A percentile compares a stretch with the other conserved stretches of the same genome.
Evolutionary conservation across 2,113 vertebrate genomes (phyloP).

Genomic region (Lycaon pictus): DNA sequence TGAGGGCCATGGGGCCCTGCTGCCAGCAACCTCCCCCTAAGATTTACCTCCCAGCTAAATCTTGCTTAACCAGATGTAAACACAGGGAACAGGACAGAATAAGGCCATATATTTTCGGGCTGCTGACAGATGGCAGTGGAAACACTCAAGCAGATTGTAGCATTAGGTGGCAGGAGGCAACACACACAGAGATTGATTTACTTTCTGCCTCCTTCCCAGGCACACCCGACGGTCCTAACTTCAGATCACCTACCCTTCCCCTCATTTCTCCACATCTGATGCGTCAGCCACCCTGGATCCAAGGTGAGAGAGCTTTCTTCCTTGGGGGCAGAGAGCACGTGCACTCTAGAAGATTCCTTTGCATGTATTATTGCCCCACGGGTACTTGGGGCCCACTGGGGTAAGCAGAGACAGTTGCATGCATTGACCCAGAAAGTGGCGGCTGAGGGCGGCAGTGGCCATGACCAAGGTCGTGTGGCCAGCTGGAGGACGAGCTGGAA

Average conservation of each 20-base stretch:
- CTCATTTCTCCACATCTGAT: fast-evolving
- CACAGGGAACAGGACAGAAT: not conserved
- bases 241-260: not conserved
- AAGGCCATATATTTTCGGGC: constrained; percentile 44
- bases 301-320: not conserved
- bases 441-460: not conserved
- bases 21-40: not conserved
- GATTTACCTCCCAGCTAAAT: fast-evolving
- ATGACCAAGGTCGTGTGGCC: fast-evolving
- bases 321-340: not conserved
- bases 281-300: not conserved
- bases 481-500: fast-evolving
- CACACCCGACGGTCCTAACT: not conserved
- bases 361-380: fast-evolving
- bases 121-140: constrained; percentile 77
- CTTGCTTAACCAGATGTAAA: constrained; percentile 65
- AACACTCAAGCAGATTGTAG: constrained; percentile 77
- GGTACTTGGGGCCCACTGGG: not conserved
- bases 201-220: constrained; percentile 67
- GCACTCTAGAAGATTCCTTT: not conserved
- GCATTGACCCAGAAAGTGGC: not conserved
- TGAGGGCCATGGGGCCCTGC: fast-evolving
- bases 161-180: not conserved
- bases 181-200: not conserved
- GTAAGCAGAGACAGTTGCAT: not conserved